Base-by-base conservation (phyloP, 2,797 vertebrate species). In the Echiichthys vipera region DNA sequence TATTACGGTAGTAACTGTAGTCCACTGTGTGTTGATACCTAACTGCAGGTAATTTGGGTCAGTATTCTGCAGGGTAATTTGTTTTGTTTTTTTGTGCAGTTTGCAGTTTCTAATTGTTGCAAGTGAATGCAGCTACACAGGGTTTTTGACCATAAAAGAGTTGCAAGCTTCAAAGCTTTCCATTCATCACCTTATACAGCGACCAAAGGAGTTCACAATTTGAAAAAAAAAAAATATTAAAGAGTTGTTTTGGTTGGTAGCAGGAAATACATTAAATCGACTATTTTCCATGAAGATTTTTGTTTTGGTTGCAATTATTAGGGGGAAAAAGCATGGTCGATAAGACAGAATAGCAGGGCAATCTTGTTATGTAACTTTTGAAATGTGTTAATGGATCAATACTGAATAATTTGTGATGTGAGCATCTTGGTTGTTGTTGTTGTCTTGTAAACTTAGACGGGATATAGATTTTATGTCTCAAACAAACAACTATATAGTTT, bases 351-450 rank as follows among this genome's bases (percentile, higher is more conserved):
- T 12, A 18, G 18, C 7, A 9, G 7, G 42, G 12, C 3, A 62
- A 55, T 57, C 55, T 4, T 25, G 24, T 45, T n/a, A 27, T 29
- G 24, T 46, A 34, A 71, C 7, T 49, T 32, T 54, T 47, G 0
- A 47, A 49, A 61, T 34, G 8, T 54, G 30, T 47, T 5, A 17
- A 25, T 3, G 18, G 3, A 65, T 42, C 15, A 53, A 6, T 47
- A 22, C 10, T 36, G 29, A 1, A 46, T 40, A 11, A 37, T 42
- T 20, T 36, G 11, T 47, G 18, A 62, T 22, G 2, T 50, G 29
- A 74, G 37, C 29, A 63, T 64, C 13, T 61, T 55, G 13, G n/a
- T 64, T 65, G 37, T 59, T 62, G 40, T 37, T 45, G 3, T 20
- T 24, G 13, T 42, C 30, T 58, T 51, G 32, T 39, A 27, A 51